Evolutionary conservation across 2,113 vertebrate species (phyloP), one percentile per base, ranked within the genome.

Genomic region (Scartelaos histophorus): DNA sequence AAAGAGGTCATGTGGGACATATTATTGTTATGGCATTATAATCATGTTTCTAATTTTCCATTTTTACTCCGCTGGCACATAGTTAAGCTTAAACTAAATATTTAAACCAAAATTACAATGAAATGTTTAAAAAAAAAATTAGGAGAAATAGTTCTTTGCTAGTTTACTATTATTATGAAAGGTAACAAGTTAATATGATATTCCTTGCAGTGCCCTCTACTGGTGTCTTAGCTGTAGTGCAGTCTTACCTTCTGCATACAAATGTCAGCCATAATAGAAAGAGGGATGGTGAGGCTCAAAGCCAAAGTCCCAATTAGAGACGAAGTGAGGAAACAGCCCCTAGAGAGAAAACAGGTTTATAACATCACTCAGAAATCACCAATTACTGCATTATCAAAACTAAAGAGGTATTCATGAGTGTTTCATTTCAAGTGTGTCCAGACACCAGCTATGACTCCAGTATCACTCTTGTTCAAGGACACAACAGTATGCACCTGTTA

Each of bases 261-360:
- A 84, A 99, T 98, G 80, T 99, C 97, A 1, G 97, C 96, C 88
- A 99, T 93, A 78, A 99, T 97, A 78, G 97, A 97, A n/a, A 99
- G 95, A 70, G 97, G 97, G 91, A 98, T 97, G 49, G 96, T 98
- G 91, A 99, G 96, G 91, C 97, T 98, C 78, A 99, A 73, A 19
- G 97, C 96, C 88, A 99, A 93, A 57, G 97, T 98, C 83, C 97
- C 97, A 56, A 99, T 97, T 73, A 99, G 89, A 69, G 97, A 99
- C 54, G 97, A 99, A 71, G 97, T 99, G 90, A 99, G 96, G 91
- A 99, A 98, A 85, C 97, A 98, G 75, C 97, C 97, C 96, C 97
- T 98, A 85, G 78, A 72, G 77, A 86, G 19, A 54, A n/a, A 54
- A 54, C 19, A 51, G 6, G 16, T 19, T 51, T 51, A 51, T 51